These are phyloP conservation scores for Tetheella fluctuosa DNA, from an alignment of 2,888 invertebrate species.

Conservation along the genomic window DNA sequence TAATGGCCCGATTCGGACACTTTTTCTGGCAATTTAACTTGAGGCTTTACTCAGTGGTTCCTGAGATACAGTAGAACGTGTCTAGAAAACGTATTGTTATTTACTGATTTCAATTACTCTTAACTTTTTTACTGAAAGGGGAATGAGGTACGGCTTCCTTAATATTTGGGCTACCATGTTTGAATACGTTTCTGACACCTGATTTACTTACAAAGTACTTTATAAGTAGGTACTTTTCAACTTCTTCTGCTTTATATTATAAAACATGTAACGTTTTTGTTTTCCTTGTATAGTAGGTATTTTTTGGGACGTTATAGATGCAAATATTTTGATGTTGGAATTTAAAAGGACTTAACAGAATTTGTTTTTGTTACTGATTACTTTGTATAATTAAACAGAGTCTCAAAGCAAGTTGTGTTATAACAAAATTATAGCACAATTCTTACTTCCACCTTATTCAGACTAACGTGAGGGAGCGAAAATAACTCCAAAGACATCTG, in stretches of 20 bases:
- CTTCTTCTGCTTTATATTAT: too few species aligned
- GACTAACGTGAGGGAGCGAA: neutral
- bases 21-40: constrained; percentile 20
- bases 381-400: neutral
- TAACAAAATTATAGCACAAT: neutral
- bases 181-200: neutral
- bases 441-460: neutral
- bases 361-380: neutral
- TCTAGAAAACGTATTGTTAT: constrained; percentile 33
- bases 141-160: neutral
- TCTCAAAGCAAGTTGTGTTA: neutral
- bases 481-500: neutral
- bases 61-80: constrained; percentile 27
- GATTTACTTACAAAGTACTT: neutral
- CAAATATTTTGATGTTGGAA: neutral
- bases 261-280: neutral
- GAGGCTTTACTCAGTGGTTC: constrained; percentile 26
- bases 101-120: constrained; percentile 36
- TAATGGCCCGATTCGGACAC: constrained; percentile 15
- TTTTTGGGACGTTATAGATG: neutral
- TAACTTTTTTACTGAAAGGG: constrained; percentile 27
- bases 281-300: neutral
- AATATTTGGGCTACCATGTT: neutral
- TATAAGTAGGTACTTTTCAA: neutral
- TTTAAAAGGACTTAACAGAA: neutral